phyloP scores from a whole-genome alignment of 2,113 vertebrate genomes.

The Burhinus oedicnemus region DNA sequence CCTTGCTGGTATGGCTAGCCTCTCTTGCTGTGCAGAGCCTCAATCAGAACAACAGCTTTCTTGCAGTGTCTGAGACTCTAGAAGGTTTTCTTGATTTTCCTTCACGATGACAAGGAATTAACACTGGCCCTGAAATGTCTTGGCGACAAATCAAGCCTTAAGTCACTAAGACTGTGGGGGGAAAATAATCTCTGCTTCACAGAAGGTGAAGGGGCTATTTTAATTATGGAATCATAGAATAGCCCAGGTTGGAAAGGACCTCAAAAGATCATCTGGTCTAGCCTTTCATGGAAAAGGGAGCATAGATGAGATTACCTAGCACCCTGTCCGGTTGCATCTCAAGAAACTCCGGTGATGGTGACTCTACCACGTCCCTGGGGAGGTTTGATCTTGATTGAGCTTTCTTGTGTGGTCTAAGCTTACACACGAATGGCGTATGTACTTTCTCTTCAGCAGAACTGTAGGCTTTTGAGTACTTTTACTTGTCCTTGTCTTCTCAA shows the following conservation, averaged over 20 bases:
- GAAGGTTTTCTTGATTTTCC: neutral
- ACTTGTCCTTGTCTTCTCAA: neutral
- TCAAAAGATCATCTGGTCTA: neutral
- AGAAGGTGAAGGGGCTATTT: neutral
- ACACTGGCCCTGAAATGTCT: neutral
- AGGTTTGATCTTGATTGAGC: neutral
- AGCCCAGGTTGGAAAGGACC: neutral
- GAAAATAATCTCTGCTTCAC: neutral
- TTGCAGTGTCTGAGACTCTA: neutral
- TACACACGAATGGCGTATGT: fast-evolving
- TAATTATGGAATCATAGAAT: neutral
- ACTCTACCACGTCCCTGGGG: neutral
- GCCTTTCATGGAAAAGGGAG: neutral
- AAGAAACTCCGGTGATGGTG: neutral
- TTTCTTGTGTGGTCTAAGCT: neutral
- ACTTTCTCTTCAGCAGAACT: neutral
- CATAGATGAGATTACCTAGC: neutral
- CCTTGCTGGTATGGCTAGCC: neutral
- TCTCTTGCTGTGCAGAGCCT: neutral
- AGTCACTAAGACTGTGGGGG: neutral
- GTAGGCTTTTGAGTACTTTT: neutral
- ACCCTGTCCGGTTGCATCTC: neutral
- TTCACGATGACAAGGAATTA: neutral
- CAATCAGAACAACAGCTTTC: neutral
- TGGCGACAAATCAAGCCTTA: neutral